Conservation (phyloP, 2,113 vertebrate genomes). For the pig (Sus scrofa) region T2T-Sscrofa CM000825.6:40453501-40454000, state of each 20-base stretch:
- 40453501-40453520: conserved; percentile 61
- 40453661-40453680: conserved; percentile 49
- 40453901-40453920: conserved; percentile 65
- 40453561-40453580: conserved; percentile 69
- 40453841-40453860: conserved; percentile 70
- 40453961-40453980: conserved; percentile 81
- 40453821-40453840: conserved; percentile 69
- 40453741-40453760: conserved; percentile 65
- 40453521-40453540: conserved; percentile 65
- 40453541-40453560: conserved; percentile 65
- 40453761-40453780: background rate
- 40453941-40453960: conserved; percentile 62
- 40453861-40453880: conserved; percentile 79
- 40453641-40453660: conserved; percentile 56
- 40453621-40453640: conserved; percentile 51
- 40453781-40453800: conserved; percentile 49
- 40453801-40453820: conserved; percentile 63
- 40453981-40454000: conserved; percentile 81
- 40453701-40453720: conserved; percentile 39
- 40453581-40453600: conserved; percentile 66
- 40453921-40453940: conserved; percentile 74
- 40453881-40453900: conserved; percentile 81
- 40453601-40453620: conserved; percentile 75
- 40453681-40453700: conserved; percentile 64
- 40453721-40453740: conserved; percentile 49